Percentiles rank a stretch among this genome's conserved stretches.
These are phyloP conservation scores for Mirounga angustirostris DNA, from an alignment of 2,113 vertebrate genomes.

Conservation along the genomic window DNA sequence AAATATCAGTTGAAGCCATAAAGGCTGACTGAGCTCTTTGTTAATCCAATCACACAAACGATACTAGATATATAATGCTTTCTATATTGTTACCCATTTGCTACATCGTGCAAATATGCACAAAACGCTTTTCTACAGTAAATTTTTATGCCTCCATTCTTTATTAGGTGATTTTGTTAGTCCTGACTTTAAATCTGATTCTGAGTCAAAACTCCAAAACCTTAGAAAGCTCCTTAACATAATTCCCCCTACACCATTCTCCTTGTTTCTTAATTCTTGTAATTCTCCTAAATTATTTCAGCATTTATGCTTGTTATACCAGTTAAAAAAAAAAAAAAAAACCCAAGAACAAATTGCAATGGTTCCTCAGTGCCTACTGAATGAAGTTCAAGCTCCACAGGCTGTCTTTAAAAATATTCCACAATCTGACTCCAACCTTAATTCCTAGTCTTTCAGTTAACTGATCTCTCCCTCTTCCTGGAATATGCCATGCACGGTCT, in stretches of 20 bases:
- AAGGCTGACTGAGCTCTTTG: slow-evolving; percentile 37
- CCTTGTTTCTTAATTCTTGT: slow-evolving; percentile 66
- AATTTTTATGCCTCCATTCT: slow-evolving; percentile 52
- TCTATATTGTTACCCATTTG: slow-evolving; percentile 28
- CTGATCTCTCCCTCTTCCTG: not conserved
- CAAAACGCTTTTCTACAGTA: slow-evolving; percentile 48
- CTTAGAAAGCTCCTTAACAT: slow-evolving; percentile 22
- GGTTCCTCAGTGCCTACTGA: slow-evolving; percentile 35
- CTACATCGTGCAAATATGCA: not conserved
- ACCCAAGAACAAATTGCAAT: not conserved
- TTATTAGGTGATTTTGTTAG: slow-evolving; percentile 53
- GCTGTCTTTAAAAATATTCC: slow-evolving; percentile 46
- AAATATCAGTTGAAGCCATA: slow-evolving; percentile 43
- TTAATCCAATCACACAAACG: slow-evolving; percentile 60
- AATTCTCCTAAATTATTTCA: slow-evolving; percentile 73
- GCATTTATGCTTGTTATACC: slow-evolving; percentile 13
- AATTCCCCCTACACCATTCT: slow-evolving; percentile 35
- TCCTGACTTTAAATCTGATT: slow-evolving; percentile 60
- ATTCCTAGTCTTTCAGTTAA: not conserved
- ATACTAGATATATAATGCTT: slow-evolving; percentile 1
- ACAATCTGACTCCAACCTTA: not conserved
- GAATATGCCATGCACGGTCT: not conserved
- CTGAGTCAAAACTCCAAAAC: slow-evolving; percentile 43
- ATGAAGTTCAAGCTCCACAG: not conserved
- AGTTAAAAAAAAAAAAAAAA: not conserved